A percentile compares a stretch with the other conserved stretches of the same genome.
phyloP scores from a whole-genome alignment of 2,797 vertebrate species.

The Neosilurus mollespiculum region DNA sequence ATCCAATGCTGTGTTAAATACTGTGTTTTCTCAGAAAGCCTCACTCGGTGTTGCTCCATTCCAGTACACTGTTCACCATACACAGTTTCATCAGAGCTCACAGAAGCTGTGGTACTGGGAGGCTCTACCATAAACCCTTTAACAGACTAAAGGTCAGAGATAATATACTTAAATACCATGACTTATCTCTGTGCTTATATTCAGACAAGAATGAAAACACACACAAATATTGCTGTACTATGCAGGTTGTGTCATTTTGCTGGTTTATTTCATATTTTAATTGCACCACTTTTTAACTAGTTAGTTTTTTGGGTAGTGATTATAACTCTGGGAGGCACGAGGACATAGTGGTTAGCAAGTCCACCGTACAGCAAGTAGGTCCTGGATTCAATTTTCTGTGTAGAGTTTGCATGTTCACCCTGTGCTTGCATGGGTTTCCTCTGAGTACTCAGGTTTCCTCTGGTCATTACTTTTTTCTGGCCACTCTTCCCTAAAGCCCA shows the following conservation, averaged over 20 bases:
- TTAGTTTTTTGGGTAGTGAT: neutral
- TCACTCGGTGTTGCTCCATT: constrained; percentile 10
- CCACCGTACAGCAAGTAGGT: too few relatives aligned
- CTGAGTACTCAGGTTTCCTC: too few relatives aligned
- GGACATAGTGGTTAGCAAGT: too few relatives aligned
- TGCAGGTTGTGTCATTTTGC: neutral
- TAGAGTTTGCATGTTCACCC: too few relatives aligned
- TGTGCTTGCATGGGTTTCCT: too few relatives aligned
- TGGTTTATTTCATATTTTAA: neutral
- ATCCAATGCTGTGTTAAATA: constrained; percentile 13
- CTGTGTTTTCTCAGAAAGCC: constrained; percentile 19
- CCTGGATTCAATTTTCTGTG: too few relatives aligned
- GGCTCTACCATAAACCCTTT: constrained; percentile 45
- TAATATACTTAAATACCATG: constrained; percentile 39
- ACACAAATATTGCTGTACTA: neutral
- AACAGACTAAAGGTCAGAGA: constrained; percentile 40
- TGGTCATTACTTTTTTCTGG: too few relatives aligned
- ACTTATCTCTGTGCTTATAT: constrained; percentile 37
- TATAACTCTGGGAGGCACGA: neutral
- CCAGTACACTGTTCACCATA: constrained; percentile 52
- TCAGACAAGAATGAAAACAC: neutral
- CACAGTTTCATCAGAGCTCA: constrained; percentile 50
- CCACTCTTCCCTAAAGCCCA: too few relatives aligned
- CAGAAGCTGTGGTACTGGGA: constrained; percentile 49
- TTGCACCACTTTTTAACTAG: neutral